phyloP scores from a whole-genome alignment of 2,113 vertebrate species.

The rabbit (Oryctolagus cuniculus) region DNA sequence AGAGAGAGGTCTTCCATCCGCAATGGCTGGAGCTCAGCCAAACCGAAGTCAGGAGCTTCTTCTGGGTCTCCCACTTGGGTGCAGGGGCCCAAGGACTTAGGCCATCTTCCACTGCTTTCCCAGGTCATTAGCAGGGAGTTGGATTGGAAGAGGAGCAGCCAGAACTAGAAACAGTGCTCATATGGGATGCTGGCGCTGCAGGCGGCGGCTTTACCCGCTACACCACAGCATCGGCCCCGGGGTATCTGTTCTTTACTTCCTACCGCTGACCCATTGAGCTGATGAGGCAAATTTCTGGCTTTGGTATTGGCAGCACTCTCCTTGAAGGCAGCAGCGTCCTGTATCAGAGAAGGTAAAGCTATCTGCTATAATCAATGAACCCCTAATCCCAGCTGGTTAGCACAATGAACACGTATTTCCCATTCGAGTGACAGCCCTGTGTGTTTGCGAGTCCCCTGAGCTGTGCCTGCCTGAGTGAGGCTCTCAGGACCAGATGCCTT shows the following conservation, averaged over 20 bases:
- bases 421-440: background rate
- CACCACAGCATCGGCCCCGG: too few species aligned
- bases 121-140: too few species aligned
- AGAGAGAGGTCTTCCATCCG: too few species aligned
- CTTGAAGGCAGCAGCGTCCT: background rate
- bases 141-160: too few species aligned
- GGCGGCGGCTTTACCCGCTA: too few species aligned
- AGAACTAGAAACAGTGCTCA: too few species aligned
- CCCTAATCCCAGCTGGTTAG: background rate
- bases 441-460: background rate
- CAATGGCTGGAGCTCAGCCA: too few species aligned
- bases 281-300: background rate
- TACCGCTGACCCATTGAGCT: background rate
- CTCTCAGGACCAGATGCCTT: background rate
- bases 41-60: too few species aligned
- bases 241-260: background rate
- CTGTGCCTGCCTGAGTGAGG: background rate
- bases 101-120: too few species aligned
- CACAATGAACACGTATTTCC: background rate
- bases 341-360: background rate
- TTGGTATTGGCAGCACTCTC: background rate
- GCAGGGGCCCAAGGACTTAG: too few species aligned
- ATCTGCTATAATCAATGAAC: background rate
- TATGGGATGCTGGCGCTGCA: too few species aligned
- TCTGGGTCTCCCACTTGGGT: too few species aligned